Evolutionary conservation across 2,888 invertebrate species (phyloP), one percentile per base, ranked within the genome.

Genomic region (Plusia festucae): DNA sequence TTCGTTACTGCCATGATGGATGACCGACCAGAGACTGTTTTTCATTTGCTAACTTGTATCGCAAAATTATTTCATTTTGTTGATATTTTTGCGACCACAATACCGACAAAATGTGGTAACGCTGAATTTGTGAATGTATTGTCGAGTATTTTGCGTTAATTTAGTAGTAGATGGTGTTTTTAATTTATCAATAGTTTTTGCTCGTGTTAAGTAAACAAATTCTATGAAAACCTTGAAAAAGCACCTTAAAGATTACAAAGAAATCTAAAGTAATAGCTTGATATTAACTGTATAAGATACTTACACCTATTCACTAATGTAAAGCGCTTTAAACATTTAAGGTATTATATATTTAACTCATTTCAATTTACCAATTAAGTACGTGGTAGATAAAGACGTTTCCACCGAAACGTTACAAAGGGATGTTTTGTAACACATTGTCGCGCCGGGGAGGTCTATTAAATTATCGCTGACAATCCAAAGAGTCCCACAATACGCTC

Each of bases 41-140:
- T 81, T 85, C 85, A 82, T 86, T 85, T 81, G 81, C 75, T 79
- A 78, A 78, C 81, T 69, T 73, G 78, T 78, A 83, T 83, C 78
- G 78, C 80, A 70, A 78, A 73, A 78, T 81, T 71, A 72, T 76
- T 79, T 76, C 67, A 59, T 71, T 78, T 77, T 76, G 82, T 76
- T 66, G 77, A 65, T 71, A 54, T 78, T 73, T 74, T 75, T 53
- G 65, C 53, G 68, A 56, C 53, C 59, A 74, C 78, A 69, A 61
- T 61, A 65, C n/a, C n/a, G n/a, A n/a, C 58, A 53, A 67, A 65
- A 74, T 72, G 65, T 67, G 63, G 24, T 68, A 27, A 22, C 60
- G 69, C 61, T 66, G 55, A 56, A 72, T 77, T 74, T 77, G 73
- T 9, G 30, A 9, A 9, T 30, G 30, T 30, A 30, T 30, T 30